Base-by-base conservation (phyloP, 1,140 invertebrate species). In the Neodiprion fabricii region DNA sequence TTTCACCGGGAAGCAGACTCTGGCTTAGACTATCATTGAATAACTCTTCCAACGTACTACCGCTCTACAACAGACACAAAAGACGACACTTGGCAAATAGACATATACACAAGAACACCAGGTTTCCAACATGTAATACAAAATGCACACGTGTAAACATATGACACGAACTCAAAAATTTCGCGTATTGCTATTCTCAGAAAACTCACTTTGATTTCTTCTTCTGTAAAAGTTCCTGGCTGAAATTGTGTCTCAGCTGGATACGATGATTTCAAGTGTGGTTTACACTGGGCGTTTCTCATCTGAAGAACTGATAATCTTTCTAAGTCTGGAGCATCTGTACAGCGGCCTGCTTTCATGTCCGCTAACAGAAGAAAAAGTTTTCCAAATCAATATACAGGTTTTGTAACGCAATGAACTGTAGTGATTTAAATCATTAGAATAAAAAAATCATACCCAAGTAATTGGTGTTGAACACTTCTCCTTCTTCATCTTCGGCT, bases 251-350 rank as follows among this genome's bases (percentile, higher is more conserved):
- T 94, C 89, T 96, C 96, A 1, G 94, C 94, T 0, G 96, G 94
- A 88, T 98, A 98, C 0, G 95, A 94, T 76, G 95, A 96, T 87
- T 95, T 96, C 71, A 98, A 86, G 85, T 98, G 97, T 7, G 96
- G 95, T 21, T 93, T 94, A 76, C 94, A 94, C 70, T 97, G 87
- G 0, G 96, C 96, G 87, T 98, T 98, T 47, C 97, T 89, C 82
- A 93, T 91, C 81, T 94, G 92, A 17, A 98, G 88, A 83, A 96
- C 94, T 7, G 91, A 91, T 12, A 95, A 78, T 72, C 94, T 84
- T 23, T 88, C 86, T 11, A 78, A 67, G 68, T 84, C 84, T 12
- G 73, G 40, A 12, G 73, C 23, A 17, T 76, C 76, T 2, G 84
- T 53, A 69, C 78, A 84, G 72, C 80, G 77, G 2, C 89, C 89